Conservation (phyloP, 2,113 vertebrate genomes). For the Takifugu flavidus region DNA sequence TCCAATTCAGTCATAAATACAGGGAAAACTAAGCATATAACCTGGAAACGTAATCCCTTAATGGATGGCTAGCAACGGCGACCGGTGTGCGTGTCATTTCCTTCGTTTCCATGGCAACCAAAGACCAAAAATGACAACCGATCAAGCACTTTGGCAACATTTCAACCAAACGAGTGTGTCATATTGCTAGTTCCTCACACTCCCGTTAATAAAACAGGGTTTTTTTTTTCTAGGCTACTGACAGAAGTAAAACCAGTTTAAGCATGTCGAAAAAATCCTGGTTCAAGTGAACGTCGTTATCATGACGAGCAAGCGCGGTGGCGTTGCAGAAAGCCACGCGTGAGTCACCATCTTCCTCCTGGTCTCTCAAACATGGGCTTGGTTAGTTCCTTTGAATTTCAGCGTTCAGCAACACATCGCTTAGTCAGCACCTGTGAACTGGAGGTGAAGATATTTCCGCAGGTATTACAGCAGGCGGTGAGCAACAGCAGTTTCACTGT, state of each 20-base stretch:
- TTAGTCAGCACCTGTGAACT: constrained; percentile 63
- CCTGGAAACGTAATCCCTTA: too few species aligned
- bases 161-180: too few species aligned
- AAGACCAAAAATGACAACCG: too few species aligned
- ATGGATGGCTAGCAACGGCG: too few species aligned
- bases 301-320: constrained; percentile 22
- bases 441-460: constrained; percentile 77
- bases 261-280: constrained; percentile 23
- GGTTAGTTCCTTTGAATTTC: constrained; percentile 65
- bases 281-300: constrained; percentile 42
- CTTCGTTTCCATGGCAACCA: too few species aligned
- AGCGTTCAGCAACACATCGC: constrained; percentile 41
- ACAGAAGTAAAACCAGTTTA: constrained; percentile 5
- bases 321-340: constrained; percentile 53
- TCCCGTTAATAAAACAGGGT: neutral
- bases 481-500: constrained; percentile 62
- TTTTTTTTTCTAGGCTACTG: neutral
- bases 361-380: constrained; percentile 38
- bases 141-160: too few species aligned
- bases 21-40: too few species aligned
- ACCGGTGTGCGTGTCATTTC: too few species aligned
- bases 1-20: too few species aligned
- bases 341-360: constrained; percentile 47
- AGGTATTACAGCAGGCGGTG: constrained; percentile 67
- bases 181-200: too few species aligned